Percentiles rank a stretch among this genome's conserved stretches.
These are phyloP conservation scores for Xyrichtys novacula DNA, from an alignment of 2,797 vertebrate genomes.

Conservation along the genomic window DNA sequence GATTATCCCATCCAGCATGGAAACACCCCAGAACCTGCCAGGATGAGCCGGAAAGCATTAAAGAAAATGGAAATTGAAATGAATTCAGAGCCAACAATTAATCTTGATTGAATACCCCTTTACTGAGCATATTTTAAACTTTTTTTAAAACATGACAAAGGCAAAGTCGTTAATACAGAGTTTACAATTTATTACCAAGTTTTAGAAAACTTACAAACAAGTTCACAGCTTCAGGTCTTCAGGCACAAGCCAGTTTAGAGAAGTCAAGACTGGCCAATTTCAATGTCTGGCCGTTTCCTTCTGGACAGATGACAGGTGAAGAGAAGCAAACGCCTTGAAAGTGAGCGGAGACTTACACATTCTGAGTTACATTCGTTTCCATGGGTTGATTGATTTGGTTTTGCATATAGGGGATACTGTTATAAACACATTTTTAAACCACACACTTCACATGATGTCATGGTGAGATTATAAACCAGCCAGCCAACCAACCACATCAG, in stretches of 20 bases:
- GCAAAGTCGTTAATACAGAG: slow-evolving; percentile 55
- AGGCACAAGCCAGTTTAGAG: slow-evolving; percentile 86
- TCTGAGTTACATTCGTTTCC: slow-evolving; percentile 91
- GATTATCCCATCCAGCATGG: no score
- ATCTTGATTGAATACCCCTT: not conserved
- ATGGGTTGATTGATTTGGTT: slow-evolving; percentile 65
- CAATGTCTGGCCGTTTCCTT: slow-evolving; percentile 76
- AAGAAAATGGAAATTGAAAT: no score
- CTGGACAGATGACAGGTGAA: slow-evolving; percentile 54
- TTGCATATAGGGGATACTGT: slow-evolving; percentile 72
- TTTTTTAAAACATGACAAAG: slow-evolving; percentile 10
- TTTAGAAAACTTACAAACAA: slow-evolving; percentile 88
- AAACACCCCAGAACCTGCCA: no score
- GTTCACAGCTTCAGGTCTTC: slow-evolving; percentile 91
- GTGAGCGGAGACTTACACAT: slow-evolving; percentile 63
- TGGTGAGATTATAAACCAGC: slow-evolving; percentile 42
- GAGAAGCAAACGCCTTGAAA: slow-evolving; percentile 66
- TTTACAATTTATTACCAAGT: slow-evolving; percentile 88
- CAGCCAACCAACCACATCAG: slow-evolving; percentile 36
- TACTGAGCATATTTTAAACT: not conserved
- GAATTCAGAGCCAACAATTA: not conserved
- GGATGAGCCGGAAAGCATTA: no score
- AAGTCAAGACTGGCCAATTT: slow-evolving; percentile 76
- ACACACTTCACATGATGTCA: slow-evolving; percentile 18
- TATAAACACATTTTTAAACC: slow-evolving; percentile 48